Evolutionary conservation across 2,888 invertebrate genomes (phyloP), one percentile per base, ranked within the genome.

Genomic region (Phyllotreta cruciferae): DNA sequence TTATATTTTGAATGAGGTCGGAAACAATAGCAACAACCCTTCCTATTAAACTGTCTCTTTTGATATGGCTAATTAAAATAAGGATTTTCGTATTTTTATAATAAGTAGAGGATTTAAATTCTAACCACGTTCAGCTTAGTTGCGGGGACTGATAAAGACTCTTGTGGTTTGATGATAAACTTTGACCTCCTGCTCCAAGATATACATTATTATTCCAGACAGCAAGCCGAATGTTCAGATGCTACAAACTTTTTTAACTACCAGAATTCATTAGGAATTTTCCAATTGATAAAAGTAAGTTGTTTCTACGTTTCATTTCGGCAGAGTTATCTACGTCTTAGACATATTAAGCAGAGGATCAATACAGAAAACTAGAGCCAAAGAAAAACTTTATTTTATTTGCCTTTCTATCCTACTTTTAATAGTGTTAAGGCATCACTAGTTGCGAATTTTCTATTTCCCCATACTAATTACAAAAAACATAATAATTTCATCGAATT

Each of bases 181-280:
- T 77, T 76, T 77, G 77, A 77, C 77, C 77, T 76, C 74, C 74
- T 68, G 70, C 73, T 71, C 73, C 69, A 56, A 72, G 78, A 74
- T 71, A 67, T 77, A 76, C 78, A 81, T 81, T 81, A 80, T 77
- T 81, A 81, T 81, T 80, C 81, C 76, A 70, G 75, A 78, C 79
- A 78, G 80, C 80, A 77, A 76, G 72, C 75, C 73, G 76, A 76
- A 77, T 79, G 79, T 76, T 78, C 77, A 78, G 78, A 77, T 77
- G 79, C 78, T 78, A 78, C 79, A 79, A 81, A 81, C 79, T 80
- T 81, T 81, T 80, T 80, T 80, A 80, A 80, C 80, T 80, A 79
- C 77, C 77, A 77, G 80, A 80, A 81, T 81, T 81, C 81, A 80
- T 81, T 80, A 80, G 75, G 79, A 80, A 80, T 80, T 79, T 79